phyloP scores from a whole-genome alignment of 2,113 vertebrate genomes.

The Daubentonia madagascariensis region DNA sequence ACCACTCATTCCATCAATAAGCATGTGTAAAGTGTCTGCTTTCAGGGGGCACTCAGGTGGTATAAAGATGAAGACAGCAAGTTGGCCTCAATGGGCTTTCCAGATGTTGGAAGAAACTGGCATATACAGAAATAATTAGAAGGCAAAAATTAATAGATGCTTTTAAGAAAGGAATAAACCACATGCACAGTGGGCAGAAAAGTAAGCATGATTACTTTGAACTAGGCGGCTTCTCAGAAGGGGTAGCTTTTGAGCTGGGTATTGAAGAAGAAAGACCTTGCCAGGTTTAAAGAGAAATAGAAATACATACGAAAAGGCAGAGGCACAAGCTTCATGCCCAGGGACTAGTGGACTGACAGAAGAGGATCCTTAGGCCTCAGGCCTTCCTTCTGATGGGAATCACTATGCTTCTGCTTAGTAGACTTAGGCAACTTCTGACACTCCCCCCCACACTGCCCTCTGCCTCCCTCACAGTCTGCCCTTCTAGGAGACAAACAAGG shows the following conservation, averaged over 20 bases:
- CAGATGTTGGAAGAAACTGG: neutral
- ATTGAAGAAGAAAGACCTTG: neutral
- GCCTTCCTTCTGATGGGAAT: neutral
- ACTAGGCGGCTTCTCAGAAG: neutral
- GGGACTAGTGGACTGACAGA: fast-evolving
- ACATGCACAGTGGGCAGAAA: neutral
- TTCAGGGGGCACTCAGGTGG: neutral
- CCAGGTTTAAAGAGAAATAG: neutral
- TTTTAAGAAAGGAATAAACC: neutral
- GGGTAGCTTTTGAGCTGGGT: neutral
- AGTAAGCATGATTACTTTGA: neutral
- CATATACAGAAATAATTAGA: neutral
- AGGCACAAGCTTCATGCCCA: neutral
- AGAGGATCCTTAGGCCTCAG: neutral
- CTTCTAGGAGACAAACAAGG: neutral
- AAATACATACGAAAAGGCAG: neutral
- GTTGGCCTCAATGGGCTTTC: neutral
- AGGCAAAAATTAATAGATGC: neutral
- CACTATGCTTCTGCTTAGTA: neutral
- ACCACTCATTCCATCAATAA: neutral
- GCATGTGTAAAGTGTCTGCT: neutral
- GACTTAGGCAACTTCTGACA: neutral
- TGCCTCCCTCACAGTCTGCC: neutral
- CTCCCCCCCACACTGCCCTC: neutral
- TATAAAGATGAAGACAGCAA: neutral